Evolutionary conservation across 2,888 invertebrate species (phyloP).

Genomic region (Julus scanicus): DNA sequence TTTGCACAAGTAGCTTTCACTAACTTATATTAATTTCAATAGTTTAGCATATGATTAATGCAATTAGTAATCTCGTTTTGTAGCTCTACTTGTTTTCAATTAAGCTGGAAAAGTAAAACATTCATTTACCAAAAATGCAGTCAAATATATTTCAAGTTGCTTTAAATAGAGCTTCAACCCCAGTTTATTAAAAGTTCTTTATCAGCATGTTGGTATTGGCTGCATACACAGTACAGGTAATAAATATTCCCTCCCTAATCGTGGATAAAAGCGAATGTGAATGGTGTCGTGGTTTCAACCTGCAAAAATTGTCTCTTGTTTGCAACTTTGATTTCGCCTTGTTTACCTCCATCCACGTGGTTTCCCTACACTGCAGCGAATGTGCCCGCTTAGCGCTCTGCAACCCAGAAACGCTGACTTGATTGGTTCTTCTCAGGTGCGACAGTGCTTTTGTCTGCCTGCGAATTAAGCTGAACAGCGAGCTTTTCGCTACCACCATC

Average conservation of each 20-base stretch:
- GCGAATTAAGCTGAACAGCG: background rate
- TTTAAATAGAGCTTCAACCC: background rate
- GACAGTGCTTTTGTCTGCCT: background rate
- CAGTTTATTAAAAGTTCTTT: too few species aligned
- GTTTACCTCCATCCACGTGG: constrained; percentile 5
- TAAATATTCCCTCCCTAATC: too few species aligned
- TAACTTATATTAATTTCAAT: too few species aligned
- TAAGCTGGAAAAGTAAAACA: too few species aligned
- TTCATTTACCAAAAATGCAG: too few species aligned
- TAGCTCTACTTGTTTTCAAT: too few species aligned
- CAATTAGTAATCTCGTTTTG: too few species aligned
- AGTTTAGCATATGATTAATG: too few species aligned
- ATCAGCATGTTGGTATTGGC: background rate
- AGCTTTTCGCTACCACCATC: background rate
- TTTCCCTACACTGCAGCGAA: background rate
- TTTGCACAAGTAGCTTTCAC: too few species aligned
- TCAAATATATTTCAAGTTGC: too few species aligned
- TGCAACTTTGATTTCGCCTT: background rate
- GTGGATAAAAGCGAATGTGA: background rate
- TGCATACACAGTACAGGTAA: too few species aligned
- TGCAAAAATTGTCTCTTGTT: background rate
- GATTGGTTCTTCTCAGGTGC: background rate
- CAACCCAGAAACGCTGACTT: background rate
- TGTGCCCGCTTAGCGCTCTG: background rate
- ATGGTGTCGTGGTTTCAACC: background rate